phyloP scores from a whole-genome alignment of 2,888 invertebrate species.

The Apamea epomidion region DNA sequence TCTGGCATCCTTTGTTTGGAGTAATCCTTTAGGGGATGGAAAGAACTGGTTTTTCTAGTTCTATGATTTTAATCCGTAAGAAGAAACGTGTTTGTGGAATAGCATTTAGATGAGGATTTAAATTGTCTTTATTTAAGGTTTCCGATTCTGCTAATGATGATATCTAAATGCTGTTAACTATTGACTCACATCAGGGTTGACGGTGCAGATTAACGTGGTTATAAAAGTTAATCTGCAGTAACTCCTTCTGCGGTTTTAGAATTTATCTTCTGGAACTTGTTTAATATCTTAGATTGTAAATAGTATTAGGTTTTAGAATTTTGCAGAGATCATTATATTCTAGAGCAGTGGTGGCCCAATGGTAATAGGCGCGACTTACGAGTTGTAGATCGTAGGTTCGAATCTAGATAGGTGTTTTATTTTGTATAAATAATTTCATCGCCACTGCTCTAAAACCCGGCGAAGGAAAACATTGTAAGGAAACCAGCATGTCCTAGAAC shows the following conservation, averaged over 20 bases:
- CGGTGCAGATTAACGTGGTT: conserved; percentile 1
- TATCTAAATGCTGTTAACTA: conserved; percentile 35
- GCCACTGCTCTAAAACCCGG: no score
- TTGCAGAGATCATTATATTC: neutral
- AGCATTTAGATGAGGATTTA: conserved; percentile 32
- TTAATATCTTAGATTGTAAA: neutral
- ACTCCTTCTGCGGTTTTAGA: neutral
- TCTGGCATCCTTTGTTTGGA: conserved; percentile 45
- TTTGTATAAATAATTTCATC: no score
- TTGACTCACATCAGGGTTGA: conserved; percentile 13
- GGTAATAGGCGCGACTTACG: neutral
- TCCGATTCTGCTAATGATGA: conserved; percentile 42
- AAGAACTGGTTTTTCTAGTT: conserved; percentile 50
- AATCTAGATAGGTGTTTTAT: no score
- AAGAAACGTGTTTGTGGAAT: conserved; percentile 51
- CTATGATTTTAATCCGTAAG: conserved; percentile 47
- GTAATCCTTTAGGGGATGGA: conserved; percentile 53
- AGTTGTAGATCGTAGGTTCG: no score
- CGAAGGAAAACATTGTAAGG: no score
- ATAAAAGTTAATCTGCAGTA: conserved; percentile 14
- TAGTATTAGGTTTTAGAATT: neutral
- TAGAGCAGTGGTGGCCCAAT: neutral
- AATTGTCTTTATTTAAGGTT: conserved; percentile 39
- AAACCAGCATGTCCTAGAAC: no score
- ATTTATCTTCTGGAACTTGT: neutral